A percentile compares a stretch with the other conserved stretches of the same genome.
Evolutionary conservation across 1,140 invertebrate genomes (phyloP).

Genomic region (Drosophila sp.): DNA sequence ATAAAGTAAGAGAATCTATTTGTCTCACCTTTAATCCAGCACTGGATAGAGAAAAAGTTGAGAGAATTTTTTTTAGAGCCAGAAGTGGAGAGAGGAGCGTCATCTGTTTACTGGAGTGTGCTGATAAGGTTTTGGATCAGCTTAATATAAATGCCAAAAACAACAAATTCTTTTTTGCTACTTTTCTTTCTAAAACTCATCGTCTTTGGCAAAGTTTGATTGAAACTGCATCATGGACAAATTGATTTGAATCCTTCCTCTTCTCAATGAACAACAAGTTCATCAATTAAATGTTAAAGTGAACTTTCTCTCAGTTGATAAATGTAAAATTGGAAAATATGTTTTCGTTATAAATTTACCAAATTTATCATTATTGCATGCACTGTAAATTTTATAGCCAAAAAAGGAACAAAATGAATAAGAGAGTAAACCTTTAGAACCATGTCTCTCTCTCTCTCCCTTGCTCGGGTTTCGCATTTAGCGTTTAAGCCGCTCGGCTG

Average conservation of each 20-base stretch:
- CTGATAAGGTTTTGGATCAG: slow-evolving; percentile 53
- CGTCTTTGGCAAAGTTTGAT: neutral
- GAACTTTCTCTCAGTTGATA: neutral
- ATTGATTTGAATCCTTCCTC: neutral
- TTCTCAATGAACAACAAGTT: neutral
- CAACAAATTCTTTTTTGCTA: neutral
- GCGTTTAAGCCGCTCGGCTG: slow-evolving; percentile 28
- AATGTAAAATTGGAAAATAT: neutral
- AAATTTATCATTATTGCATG: slow-evolving; percentile 20
- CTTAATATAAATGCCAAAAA: slow-evolving; percentile 40
- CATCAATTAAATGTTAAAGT: neutral
- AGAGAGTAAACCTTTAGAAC: neutral
- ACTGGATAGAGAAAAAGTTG: neutral
- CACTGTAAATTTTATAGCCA: slow-evolving; percentile 15
- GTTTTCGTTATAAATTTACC: neutral
- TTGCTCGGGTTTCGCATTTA: neutral
- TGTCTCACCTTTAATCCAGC: neutral
- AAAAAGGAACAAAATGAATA: neutral
- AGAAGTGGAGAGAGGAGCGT: slow-evolving; percentile 2
- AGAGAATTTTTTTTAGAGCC: neutral
- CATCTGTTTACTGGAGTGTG: slow-evolving; percentile 56
- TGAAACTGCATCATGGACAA: slow-evolving; percentile 2
- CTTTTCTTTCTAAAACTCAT: neutral
- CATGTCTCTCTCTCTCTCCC: neutral
- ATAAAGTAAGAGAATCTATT: neutral